Base-by-base conservation (phyloP, 2,113 vertebrate species). In the Platysteira castanea region DNA sequence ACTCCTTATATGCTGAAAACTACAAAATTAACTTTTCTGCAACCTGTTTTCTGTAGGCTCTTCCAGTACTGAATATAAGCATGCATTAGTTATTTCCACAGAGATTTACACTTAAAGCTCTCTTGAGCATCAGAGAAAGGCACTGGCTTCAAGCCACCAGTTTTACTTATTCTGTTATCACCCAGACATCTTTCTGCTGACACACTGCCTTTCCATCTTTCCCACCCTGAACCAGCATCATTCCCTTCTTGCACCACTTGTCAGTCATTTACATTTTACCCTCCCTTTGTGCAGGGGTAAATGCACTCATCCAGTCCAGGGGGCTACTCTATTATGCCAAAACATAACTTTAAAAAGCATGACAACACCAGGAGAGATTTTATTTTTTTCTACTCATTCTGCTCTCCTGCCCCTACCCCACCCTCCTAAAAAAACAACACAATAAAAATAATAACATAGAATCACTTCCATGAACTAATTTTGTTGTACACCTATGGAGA, bases 161-260 rank as follows among this genome's bases (percentile, higher is more conserved):
- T 87, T 94, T 86, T 89, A 81, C 87, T 94, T 92, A 60, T 47
- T 84, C 85, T 93, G 49, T 94, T 92, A 94, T 64, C 90, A 80
- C 57, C 80, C 73, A 35, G 65, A 90, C 60, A 89, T 70, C 73
- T 81, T 95, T 94, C 67, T 87, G 79, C 93, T 93, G 95, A 94
- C 90, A 94, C 28, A 33, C 31, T 78, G 44, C 79, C 46, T 86
- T 83, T 71, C 68, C 52, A 76, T 68, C 65, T 39, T 84, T 76
- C 46, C 75, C 57, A 78, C 22, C 41, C 56, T 64, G 80, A 78
- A 77, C 69, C 31, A 78, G 49, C 11, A 16, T 30, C 41, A 24
- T 30, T 86, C 49, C 26, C 44, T 90, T 68, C 73, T 92, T 81
- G 67, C 10, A 46, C 60, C 63, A 56, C 31, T 12, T 78, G 52